phyloP scores from a whole-genome alignment of 2,888 invertebrate species.

The Colletes collaris region DNA sequence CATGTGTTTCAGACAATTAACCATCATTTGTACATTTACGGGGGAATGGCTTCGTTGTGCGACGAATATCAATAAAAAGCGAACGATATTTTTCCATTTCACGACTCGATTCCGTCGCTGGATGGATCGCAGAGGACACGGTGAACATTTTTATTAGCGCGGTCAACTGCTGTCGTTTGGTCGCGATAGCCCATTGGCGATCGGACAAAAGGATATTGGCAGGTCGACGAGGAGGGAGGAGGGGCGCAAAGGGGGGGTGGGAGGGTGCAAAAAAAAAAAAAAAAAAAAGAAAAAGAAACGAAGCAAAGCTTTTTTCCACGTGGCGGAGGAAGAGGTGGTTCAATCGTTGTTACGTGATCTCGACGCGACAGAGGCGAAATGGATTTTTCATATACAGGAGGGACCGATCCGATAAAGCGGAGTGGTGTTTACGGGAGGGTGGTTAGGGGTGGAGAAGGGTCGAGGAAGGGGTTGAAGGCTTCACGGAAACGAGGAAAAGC shows the following conservation, averaged over 20 bases:
- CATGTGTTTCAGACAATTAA: too few relatives aligned
- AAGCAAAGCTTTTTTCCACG: constrained; percentile 15
- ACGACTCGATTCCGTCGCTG: not conserved
- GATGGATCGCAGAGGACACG: too few relatives aligned
- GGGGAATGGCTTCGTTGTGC: too few relatives aligned
- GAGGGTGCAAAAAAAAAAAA: too few relatives aligned
- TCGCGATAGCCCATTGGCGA: constrained; percentile 5
- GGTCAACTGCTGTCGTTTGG: constrained; percentile 20
- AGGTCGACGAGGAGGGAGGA: not conserved
- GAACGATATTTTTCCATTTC: constrained; percentile 3
- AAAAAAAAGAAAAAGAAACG: not conserved
- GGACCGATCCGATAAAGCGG: constrained; percentile 50
- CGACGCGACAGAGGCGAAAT: constrained; percentile 52
- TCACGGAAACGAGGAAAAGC: constrained; percentile 62
- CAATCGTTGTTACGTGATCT: constrained; percentile 57
- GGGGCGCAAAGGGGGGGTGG: not conserved
- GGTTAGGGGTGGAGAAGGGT: not conserved
- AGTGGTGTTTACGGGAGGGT: constrained; percentile 47
- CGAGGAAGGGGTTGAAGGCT: constrained; percentile 55
- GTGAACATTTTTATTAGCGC: constrained; percentile 21
- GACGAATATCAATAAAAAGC: not conserved
- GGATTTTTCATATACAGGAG: constrained; percentile 51
- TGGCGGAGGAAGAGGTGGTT: not conserved
- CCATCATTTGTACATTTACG: too few relatives aligned
- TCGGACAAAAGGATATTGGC: constrained; percentile 36